phyloP scores from a whole-genome alignment of 2,113 vertebrate genomes.

The Brienomyrus longianalis region DNA sequence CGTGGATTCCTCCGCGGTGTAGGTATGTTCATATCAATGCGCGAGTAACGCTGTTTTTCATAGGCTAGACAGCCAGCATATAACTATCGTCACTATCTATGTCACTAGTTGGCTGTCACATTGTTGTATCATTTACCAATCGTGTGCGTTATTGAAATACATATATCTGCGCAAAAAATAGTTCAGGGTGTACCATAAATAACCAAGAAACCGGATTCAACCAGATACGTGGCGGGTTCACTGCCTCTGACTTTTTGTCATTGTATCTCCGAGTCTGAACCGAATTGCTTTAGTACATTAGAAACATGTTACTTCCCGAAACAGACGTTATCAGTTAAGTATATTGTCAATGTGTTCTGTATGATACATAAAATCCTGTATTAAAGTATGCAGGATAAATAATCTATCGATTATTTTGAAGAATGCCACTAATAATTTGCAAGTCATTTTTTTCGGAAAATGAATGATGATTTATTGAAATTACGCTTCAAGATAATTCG shows the following conservation, averaged over 20 bases:
- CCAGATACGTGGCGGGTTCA: neutral
- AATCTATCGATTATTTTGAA: neutral
- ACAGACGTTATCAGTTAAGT: neutral
- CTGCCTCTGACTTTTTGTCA: neutral
- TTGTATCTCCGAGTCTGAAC: neutral
- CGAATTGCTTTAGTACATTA: neutral
- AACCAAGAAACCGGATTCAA: neutral
- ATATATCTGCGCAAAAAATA: neutral
- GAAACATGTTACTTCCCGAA: neutral
- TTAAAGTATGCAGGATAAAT: neutral
- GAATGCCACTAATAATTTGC: neutral
- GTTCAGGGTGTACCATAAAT: neutral
- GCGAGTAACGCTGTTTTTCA: constrained; percentile 21
- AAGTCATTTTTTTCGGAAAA: neutral
- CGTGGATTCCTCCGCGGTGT: constrained; percentile 19
- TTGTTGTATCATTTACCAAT: neutral
- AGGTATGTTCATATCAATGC: constrained; percentile 35
- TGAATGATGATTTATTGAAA: neutral
- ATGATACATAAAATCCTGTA: neutral
- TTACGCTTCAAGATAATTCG: neutral
- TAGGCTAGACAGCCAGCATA: neutral
- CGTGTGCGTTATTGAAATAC: neutral
- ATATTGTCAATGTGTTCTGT: neutral
- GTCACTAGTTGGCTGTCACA: neutral
- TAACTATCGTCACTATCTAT: neutral